Conservation (phyloP, 2,888 invertebrate species). For the Lamellibrachia columna region DNA sequence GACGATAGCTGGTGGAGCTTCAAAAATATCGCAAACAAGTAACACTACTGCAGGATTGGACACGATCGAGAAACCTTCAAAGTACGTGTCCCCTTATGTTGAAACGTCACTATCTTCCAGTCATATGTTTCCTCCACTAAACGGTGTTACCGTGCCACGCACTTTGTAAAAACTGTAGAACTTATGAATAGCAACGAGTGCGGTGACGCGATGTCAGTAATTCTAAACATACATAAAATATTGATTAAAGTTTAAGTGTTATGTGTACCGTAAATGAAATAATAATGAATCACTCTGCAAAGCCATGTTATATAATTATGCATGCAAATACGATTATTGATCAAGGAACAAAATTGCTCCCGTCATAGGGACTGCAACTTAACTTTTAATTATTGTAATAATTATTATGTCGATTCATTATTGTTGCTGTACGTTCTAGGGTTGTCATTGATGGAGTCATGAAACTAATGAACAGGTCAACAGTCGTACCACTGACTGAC, state of each 20-base stretch:
- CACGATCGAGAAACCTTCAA: neutral
- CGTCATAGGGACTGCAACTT: neutral
- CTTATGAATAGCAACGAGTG: neutral
- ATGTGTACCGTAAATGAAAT: too few relatives aligned
- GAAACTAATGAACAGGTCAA: neutral
- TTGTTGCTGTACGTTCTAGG: neutral
- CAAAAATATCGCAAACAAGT: neutral
- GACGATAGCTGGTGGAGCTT: neutral
- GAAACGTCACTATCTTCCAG: neutral
- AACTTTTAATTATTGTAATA: neutral
- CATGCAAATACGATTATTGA: too few relatives aligned
- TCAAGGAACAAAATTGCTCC: neutral
- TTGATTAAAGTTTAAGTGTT: too few relatives aligned
- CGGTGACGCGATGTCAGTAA: too few relatives aligned
- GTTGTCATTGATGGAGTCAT: neutral
- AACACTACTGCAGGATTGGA: neutral
- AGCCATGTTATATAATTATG: too few relatives aligned
- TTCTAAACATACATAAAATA: too few relatives aligned
- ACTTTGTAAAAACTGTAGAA: neutral
- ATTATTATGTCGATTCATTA: neutral
- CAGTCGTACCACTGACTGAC: neutral
- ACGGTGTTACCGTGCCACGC: neutral
- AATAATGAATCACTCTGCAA: too few relatives aligned
- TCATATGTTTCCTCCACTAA: neutral
- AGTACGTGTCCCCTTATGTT: neutral